Evolutionary conservation across 1,140 invertebrate species (phyloP).

Genomic region (Cydia fagiglandana): DNA sequence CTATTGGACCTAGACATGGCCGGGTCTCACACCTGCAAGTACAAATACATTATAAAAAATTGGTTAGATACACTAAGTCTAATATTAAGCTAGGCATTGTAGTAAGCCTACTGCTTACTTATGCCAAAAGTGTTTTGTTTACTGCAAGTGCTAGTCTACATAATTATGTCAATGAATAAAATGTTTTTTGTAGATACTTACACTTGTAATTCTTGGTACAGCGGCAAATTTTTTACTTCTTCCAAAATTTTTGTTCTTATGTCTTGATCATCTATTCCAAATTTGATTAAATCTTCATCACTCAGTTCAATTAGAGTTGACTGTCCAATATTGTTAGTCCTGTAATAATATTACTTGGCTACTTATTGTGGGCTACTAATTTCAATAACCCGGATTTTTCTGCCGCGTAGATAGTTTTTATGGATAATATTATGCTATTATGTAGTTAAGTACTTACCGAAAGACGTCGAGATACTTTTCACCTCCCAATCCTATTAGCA

Average conservation of each 20-base stretch:
- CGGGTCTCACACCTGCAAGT: slow-evolving; percentile 41
- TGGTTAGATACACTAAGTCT: not conserved
- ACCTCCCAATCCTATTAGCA: slow-evolving; percentile 63
- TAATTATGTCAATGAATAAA: slow-evolving; percentile 14
- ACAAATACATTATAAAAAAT: slow-evolving; percentile 32
- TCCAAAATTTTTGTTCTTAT: slow-evolving; percentile 60
- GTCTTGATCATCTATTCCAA: slow-evolving; percentile 64
- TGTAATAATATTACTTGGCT: slow-evolving; percentile 46
- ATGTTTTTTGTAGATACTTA: slow-evolving; percentile 39
- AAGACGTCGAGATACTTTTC: slow-evolving; percentile 73
- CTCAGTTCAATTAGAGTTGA: slow-evolving; percentile 64
- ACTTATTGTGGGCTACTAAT: not conserved
- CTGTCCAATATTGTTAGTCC: slow-evolving; percentile 69
- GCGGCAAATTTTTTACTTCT: slow-evolving; percentile 67
- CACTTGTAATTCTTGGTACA: slow-evolving; percentile 56
- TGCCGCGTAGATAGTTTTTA: not conserved
- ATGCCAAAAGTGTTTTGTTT: too few species aligned
- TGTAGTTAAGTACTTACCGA: slow-evolving; percentile 53
- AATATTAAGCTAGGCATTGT: not conserved
- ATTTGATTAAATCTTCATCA: slow-evolving; percentile 69
- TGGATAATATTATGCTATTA: not conserved
- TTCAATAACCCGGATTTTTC: not conserved
- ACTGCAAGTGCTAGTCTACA: too few species aligned
- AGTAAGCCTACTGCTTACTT: not conserved
- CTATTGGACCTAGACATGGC: slow-evolving; percentile 51